Conservation (phyloP, 2,888 invertebrate genomes). For the Nemapogon koenigi region DNA sequence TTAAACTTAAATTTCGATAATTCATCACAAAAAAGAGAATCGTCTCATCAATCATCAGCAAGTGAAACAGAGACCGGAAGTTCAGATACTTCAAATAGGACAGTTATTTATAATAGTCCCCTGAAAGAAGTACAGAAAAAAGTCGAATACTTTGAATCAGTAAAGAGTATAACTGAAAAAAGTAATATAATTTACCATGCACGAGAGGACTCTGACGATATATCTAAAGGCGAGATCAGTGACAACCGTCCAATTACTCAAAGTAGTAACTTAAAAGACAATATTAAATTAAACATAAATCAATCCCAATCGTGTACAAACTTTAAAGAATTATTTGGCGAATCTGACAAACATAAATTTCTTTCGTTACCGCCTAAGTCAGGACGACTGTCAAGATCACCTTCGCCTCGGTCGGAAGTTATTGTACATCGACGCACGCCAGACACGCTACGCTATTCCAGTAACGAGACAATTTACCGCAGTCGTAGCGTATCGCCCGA, state of each 20-base stretch:
- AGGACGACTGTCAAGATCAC: slow-evolving; percentile 47
- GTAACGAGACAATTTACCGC: slow-evolving; percentile 71
- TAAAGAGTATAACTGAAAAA: slow-evolving; percentile 57
- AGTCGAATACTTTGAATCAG: slow-evolving; percentile 82
- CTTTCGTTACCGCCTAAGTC: slow-evolving; percentile 57
- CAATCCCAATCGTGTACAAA: slow-evolving; percentile 75
- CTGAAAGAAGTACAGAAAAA: slow-evolving; percentile 74
- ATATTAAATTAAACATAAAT: slow-evolving; percentile 32
- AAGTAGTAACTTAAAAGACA: slow-evolving; percentile 23
- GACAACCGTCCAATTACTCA: slow-evolving; percentile 18
- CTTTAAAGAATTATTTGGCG: slow-evolving; percentile 83
- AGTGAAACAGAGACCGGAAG: slow-evolving; percentile 77
- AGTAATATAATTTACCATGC: slow-evolving; percentile 57
- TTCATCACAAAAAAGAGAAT: slow-evolving; percentile 27
- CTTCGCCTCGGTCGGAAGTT: slow-evolving; percentile 60
- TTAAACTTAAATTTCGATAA: background rate
- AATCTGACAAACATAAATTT: slow-evolving; percentile 68
- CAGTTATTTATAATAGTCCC: slow-evolving; percentile 68
- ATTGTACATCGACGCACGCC: slow-evolving; percentile 51
- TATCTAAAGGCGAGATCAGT: slow-evolving; percentile 35
- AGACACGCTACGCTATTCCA: slow-evolving; percentile 63
- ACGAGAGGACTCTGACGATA: slow-evolving; percentile 56
- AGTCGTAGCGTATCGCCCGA: slow-evolving; percentile 79
- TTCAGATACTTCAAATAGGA: slow-evolving; percentile 74
- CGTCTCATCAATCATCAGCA: slow-evolving; percentile 50